These are phyloP conservation scores for Lichenostomus cassidix DNA, from an alignment of 2,113 vertebrate genomes.

Conservation along the genomic window DNA sequence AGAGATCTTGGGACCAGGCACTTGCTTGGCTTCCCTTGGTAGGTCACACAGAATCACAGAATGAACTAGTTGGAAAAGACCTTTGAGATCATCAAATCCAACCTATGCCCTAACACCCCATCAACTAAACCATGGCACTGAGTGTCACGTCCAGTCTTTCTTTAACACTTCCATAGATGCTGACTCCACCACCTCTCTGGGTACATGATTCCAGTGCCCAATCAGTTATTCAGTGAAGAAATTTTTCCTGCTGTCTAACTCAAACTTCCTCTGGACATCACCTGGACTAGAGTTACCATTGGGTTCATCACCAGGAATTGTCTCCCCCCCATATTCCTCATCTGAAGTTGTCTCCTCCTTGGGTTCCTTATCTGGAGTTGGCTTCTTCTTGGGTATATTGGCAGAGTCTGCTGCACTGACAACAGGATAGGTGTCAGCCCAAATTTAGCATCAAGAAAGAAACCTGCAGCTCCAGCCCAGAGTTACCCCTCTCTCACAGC, in stretches of 20 bases:
- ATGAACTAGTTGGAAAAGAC: background rate
- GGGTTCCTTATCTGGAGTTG: background rate
- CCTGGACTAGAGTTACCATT: rapidly evolving
- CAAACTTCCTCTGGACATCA: background rate
- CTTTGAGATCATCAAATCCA: background rate
- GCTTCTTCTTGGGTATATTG: rapidly evolving
- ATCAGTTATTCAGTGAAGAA: background rate
- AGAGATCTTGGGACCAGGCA: background rate
- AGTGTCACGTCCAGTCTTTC: background rate
- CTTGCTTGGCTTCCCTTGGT: background rate
- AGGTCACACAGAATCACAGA: background rate
- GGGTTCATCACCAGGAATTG: rapidly evolving
- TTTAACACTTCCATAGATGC: background rate
- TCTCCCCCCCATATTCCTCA: too few relatives aligned
- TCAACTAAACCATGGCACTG: too few relatives aligned
- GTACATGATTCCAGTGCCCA: background rate
- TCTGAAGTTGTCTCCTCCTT: background rate
- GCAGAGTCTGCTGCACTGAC: rapidly evolving
- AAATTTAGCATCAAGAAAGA: background rate
- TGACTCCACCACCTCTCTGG: background rate
- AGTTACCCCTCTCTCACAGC: background rate
- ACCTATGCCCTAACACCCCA: background rate
- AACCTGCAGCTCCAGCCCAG: background rate
- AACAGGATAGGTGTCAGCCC: background rate
- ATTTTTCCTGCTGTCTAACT: background rate